Evolutionary conservation across 1,140 invertebrate species (phyloP).

Genomic region (Mizuhopecten yessoensis): DNA sequence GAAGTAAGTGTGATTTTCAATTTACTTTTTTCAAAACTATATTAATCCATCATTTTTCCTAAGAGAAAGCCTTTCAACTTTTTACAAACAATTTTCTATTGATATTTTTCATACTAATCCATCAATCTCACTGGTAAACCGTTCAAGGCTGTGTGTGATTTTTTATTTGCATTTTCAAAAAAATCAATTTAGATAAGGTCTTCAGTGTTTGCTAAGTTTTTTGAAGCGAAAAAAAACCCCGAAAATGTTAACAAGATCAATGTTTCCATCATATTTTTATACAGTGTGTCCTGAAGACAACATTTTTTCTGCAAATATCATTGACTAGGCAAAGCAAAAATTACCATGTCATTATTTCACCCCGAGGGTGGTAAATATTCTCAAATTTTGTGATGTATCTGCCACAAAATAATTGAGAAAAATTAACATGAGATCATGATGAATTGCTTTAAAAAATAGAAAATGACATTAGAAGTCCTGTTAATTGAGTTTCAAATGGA

Average conservation of each 20-base stretch:
- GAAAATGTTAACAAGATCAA: background rate
- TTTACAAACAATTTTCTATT: background rate
- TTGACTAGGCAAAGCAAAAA: background rate
- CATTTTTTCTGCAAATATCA: background rate
- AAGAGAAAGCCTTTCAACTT: background rate
- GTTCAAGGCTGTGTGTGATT: background rate
- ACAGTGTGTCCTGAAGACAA: background rate
- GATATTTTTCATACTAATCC: background rate
- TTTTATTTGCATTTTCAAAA: background rate
- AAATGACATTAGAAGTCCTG: too few species aligned
- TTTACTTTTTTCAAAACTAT: background rate
- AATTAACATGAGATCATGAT: too few species aligned
- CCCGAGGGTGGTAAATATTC: background rate
- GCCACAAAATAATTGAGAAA: too few species aligned
- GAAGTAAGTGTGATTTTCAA: constrained; percentile 52
- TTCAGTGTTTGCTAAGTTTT: background rate
- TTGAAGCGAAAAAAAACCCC: background rate
- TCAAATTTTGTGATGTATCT: background rate
- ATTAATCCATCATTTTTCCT: background rate
- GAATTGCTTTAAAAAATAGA: too few species aligned
- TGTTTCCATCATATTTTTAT: background rate
- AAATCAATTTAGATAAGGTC: background rate
- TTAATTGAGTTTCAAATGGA: too few species aligned
- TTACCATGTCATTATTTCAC: background rate
- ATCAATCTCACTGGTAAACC: background rate